Evolutionary conservation across 1,140 invertebrate genomes (phyloP), one percentile per base, ranked within the genome.

Genomic region (Drosophila santomea): DNA sequence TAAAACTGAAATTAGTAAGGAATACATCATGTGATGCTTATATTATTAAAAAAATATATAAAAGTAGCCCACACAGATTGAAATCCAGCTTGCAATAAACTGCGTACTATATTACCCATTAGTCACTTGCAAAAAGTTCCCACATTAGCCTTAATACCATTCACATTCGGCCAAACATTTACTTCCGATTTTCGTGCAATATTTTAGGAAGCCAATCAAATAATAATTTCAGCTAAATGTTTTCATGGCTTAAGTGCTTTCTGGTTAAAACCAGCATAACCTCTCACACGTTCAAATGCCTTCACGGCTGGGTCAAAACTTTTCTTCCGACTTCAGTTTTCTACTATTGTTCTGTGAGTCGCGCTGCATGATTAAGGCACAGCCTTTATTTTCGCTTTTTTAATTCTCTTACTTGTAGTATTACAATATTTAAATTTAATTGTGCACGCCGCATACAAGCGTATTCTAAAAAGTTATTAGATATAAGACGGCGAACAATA

Each of bases 351-450:
- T 77, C 56, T 62, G 62, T 73, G 50, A 61, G 77, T 71, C 11
- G 45, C 4, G 17, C 25, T 35, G 48, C 48, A 51, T 51, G 23
- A 51, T 82, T 78, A 73, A 74, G 68, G 50, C 50, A 61, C 55
- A 71, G 60, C 56, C 68, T 74, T 50, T 72, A 62, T 43, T 67
- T 63, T 50, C 15, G 61, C 50, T 36, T 43, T 43, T 52, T 52
- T 68, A 54, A 48, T 78, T 69, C 51, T 72, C 64, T 51, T 52
- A 67, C 43, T 76, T 78, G 64, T 50, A 58, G 48, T 79, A 73
- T 52, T 77, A 71, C 57, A 73, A 80, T 89, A 89, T 84, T 84
- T 60, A 74, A 72, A 77, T 89, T 74, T 74, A 84, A 88, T 78
- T 89, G 76, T 80, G 77, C 85, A 74, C 63, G 56, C 44, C 74